Base-by-base conservation (phyloP, 1,140 invertebrate genomes). In the Pseudomyrmex pallidus region DNA sequence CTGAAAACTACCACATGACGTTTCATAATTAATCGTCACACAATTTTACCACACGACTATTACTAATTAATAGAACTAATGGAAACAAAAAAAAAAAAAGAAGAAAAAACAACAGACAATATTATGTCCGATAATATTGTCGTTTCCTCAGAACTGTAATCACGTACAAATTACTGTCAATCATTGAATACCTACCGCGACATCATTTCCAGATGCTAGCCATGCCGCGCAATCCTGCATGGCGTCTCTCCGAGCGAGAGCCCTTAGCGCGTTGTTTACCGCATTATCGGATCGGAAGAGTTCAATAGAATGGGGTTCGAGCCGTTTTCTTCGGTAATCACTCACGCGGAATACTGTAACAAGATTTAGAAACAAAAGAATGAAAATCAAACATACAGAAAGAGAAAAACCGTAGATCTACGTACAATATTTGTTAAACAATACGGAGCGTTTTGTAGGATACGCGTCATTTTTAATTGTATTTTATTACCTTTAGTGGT, bases 261-360 rank as follows among this genome's bases (percentile, higher is more conserved):
- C 96, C 83, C 98, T 95, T 67, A 98, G 96, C 1, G 96, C 96
- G 88, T 96, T 96, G 2, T 97, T 98, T 84, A 98, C 96, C 44
- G 96, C 95, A 93, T 98, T 98, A 93, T 98, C 97, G 1, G 97
- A 96, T 48, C 96, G 95, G 94, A 98, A 98, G 91, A 98, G 97
- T 90, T 98, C 97, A 93, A 98, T 97, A 22, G 96, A 96, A 91
- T 98, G 98, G 35, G 96, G 95, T 82, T 96, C 96, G 89, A 97
- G 96, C 78, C 96, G 96, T 80, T 97, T 96, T 61, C 97, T 95
- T 13, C 97, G 95, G 92, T 98, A 98, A 88, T 97, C 97, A 89
- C 97, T 98, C 84, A 98, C 97, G 94, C 97, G 97, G 94, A 98
- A 97, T n/a, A 97, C 97, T 97, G 92, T 0, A 95, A 95, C 68